Percentiles rank a stretch among this genome's conserved stretches.
phyloP scores from a whole-genome alignment of 2,888 invertebrate species.

The Dexiosoma caninum region DNA sequence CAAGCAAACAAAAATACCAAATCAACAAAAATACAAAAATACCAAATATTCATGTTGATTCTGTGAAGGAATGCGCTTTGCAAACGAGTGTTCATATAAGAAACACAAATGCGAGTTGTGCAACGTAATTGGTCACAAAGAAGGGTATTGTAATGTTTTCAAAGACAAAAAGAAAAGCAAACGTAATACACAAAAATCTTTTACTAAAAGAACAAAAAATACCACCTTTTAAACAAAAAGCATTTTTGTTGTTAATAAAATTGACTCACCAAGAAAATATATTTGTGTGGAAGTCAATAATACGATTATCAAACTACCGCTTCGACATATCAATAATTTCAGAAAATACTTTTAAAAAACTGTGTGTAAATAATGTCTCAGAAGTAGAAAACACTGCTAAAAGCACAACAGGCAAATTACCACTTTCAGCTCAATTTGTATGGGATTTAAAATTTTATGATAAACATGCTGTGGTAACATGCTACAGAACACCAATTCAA shows the following conservation, averaged over 20 bases:
- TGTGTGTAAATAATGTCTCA: constrained; percentile 7
- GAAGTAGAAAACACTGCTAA: not conserved
- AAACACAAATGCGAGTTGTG: too few species aligned
- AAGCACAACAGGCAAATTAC: constrained; percentile 60
- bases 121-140: too few species aligned
- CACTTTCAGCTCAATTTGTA: constrained; percentile 52
- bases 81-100: constrained; percentile 53
- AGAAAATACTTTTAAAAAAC: constrained; percentile 47
- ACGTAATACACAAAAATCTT: constrained; percentile 6
- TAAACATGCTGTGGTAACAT: constrained; percentile 19
- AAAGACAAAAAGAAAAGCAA: too few species aligned
- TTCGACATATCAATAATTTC: constrained; percentile 62
- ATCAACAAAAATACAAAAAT: too few species aligned
- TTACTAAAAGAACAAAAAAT: not conserved
- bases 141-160: too few species aligned
- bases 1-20: constrained; percentile 1
- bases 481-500: constrained; percentile 33
- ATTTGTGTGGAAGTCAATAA: constrained; percentile 58
- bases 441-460: constrained; percentile 42
- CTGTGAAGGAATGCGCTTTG: constrained; percentile 25
- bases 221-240: not conserved
- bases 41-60: constrained; percentile 14
- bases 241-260: constrained; percentile 55
- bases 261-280: constrained; percentile 52
- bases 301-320: constrained; percentile 26